These are phyloP conservation scores for Sicus ferrugineus DNA, from an alignment of 2,888 invertebrate species.

Conservation along the genomic window DNA sequence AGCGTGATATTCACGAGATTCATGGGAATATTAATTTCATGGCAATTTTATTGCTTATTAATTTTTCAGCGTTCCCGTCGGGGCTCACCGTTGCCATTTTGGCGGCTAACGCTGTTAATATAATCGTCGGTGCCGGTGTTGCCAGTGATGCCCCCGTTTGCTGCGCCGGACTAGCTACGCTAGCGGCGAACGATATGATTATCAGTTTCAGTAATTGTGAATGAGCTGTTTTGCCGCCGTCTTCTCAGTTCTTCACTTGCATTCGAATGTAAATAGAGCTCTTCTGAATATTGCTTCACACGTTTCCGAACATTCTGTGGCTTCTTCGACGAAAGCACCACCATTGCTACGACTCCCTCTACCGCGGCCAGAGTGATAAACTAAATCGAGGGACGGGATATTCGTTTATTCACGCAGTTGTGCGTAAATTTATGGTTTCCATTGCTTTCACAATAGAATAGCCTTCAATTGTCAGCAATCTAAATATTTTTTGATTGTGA, in stretches of 20 bases:
- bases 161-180: constrained; percentile 49
- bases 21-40: constrained; percentile 65
- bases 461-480: too few relatives aligned
- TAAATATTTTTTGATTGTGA: too few relatives aligned
- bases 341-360: constrained; percentile 41
- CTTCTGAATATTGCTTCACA: constrained; percentile 56
- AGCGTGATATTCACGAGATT: constrained; percentile 54
- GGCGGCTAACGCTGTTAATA: constrained; percentile 33
- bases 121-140: constrained; percentile 34
- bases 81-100: constrained; percentile 10
- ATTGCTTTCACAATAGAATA: too few relatives aligned
- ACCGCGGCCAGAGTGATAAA: constrained; percentile 61
- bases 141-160: constrained; percentile 15
- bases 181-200: constrained; percentile 57
- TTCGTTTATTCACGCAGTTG: constrained; percentile 58
- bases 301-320: constrained; percentile 46
- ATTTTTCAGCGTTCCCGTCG: constrained; percentile 47
- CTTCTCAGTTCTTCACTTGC: constrained; percentile 39
- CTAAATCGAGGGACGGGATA: too few relatives aligned
- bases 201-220: constrained; percentile 61
- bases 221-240: constrained; percentile 51
- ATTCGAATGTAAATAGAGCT: constrained; percentile 58
- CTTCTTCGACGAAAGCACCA: constrained; percentile 20
- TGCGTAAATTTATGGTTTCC: constrained; percentile 29
- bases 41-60: constrained; percentile 65